A percentile compares a stretch with the other conserved stretches of the same genome.
Evolutionary conservation across 2,113 vertebrate genomes (phyloP).

Genomic region (Saguinus midas): DNA sequence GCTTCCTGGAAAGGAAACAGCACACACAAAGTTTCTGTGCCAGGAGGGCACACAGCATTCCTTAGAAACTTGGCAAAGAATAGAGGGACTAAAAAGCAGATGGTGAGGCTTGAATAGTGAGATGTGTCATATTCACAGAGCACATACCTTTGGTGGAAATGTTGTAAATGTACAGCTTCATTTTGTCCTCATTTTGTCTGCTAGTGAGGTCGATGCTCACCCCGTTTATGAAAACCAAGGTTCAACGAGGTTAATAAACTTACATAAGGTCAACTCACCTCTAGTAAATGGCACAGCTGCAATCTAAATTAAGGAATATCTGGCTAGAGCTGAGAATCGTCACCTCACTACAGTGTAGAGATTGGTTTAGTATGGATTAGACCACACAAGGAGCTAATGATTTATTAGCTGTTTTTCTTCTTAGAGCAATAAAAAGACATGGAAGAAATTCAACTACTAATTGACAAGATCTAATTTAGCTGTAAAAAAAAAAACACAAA

Average conservation of each 20-base stretch:
- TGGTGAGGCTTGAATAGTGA: rapidly evolving
- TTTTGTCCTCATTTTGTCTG: not conserved
- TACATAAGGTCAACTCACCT: not conserved
- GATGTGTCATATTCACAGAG: no score
- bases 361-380: not conserved
- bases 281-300: not conserved
- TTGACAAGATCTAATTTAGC: not conserved
- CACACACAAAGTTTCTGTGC: no score
- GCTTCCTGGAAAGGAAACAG: no score
- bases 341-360: not conserved
- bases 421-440: not conserved
- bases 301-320: not conserved
- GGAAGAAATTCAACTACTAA: not conserved
- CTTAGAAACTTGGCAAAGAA: no score
- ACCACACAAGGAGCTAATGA: not conserved
- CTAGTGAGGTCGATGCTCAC: not conserved
- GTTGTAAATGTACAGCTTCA: not conserved
- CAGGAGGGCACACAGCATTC: not conserved
- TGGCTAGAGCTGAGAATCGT: not conserved
- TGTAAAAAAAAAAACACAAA: not conserved
- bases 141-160: no score
- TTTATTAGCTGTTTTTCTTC: not conserved
- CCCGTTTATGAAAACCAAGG: not conserved
- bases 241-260: not conserved
- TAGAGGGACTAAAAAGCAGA: rapidly evolving